phyloP scores from a whole-genome alignment of 2,888 invertebrate species.

The Polyploca ridens region DNA sequence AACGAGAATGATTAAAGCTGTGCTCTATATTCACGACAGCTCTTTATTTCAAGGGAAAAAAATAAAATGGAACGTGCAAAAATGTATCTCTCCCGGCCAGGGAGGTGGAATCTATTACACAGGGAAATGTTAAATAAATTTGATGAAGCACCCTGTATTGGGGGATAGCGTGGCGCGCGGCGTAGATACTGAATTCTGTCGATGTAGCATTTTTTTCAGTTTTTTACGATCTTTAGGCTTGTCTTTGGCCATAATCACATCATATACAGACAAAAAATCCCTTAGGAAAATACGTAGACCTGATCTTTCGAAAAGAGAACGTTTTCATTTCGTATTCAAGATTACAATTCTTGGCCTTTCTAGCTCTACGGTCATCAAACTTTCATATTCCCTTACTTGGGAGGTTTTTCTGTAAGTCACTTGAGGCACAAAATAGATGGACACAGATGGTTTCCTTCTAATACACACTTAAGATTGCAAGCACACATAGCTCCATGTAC shows the following conservation, averaged over 20 bases:
- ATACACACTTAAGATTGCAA: background rate
- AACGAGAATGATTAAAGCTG: conserved; percentile 14
- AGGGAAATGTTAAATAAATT: conserved; percentile 9
- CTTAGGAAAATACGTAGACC: too few relatives aligned
- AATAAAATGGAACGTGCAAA: conserved; percentile 10
- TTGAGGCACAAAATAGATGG: conserved; percentile 5
- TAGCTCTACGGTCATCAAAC: conserved; percentile 24
- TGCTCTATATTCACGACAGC: conserved; percentile 12
- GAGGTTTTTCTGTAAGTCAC: conserved; percentile 22
- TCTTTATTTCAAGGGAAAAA: conserved; percentile 10
- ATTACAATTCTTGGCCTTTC: background rate
- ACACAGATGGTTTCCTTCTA: background rate
- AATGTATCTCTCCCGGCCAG: conserved; percentile 4
- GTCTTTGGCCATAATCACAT: too few relatives aligned
- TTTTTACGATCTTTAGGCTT: background rate
- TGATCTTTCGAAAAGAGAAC: too few relatives aligned
- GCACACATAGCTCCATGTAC: background rate
- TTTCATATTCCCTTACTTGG: conserved; percentile 30
- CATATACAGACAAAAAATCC: too few relatives aligned
- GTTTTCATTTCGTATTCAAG: too few relatives aligned
- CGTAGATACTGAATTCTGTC: background rate
- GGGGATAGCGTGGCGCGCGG: background rate
- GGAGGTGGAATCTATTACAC: conserved; percentile 8
- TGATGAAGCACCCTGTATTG: conserved; percentile 7
- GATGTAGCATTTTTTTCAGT: background rate